These are phyloP conservation scores for Aselliscus stoliczkanus DNA, from an alignment of 2,797 vertebrate genomes.

Conservation along the genomic window DNA sequence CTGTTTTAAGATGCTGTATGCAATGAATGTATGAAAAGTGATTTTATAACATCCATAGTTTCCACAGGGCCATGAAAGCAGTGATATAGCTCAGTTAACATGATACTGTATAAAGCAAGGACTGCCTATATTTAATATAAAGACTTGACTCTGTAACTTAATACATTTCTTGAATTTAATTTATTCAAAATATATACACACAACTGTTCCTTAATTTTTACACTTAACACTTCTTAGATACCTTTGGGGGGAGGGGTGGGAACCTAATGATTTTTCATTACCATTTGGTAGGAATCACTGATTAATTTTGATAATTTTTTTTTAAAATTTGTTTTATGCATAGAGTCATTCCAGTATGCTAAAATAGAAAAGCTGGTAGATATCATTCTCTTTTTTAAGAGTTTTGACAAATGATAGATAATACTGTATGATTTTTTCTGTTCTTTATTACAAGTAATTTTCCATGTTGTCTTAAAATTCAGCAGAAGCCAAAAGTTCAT, in stretches of 20 bases:
- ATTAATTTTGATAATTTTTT: background rate
- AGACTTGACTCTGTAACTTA: background rate
- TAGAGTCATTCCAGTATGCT: background rate
- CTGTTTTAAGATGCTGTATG: background rate
- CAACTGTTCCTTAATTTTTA: slow-evolving; percentile 8
- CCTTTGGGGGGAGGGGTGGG: too few species aligned
- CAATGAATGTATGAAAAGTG: background rate
- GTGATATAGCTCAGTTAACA: background rate
- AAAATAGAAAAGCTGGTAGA: background rate
- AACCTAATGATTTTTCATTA: background rate
- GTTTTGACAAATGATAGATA: background rate
- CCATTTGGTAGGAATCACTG: background rate
- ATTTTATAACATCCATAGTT: background rate
- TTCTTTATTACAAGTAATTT: background rate
- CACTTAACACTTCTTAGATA: background rate
- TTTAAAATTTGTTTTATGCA: background rate
- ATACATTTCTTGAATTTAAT: slow-evolving; percentile 11
- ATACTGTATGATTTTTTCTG: background rate
- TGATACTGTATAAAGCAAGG: background rate
- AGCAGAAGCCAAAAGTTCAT: background rate
- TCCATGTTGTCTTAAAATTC: background rate
- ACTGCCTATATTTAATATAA: background rate
- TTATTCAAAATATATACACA: background rate
- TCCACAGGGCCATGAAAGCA: background rate
- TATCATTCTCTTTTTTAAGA: slow-evolving; percentile 16